A percentile compares a stretch with the other conserved stretches of the same genome.
phyloP scores from a whole-genome alignment of 2,797 vertebrate species.

The Danio choprae region DNA sequence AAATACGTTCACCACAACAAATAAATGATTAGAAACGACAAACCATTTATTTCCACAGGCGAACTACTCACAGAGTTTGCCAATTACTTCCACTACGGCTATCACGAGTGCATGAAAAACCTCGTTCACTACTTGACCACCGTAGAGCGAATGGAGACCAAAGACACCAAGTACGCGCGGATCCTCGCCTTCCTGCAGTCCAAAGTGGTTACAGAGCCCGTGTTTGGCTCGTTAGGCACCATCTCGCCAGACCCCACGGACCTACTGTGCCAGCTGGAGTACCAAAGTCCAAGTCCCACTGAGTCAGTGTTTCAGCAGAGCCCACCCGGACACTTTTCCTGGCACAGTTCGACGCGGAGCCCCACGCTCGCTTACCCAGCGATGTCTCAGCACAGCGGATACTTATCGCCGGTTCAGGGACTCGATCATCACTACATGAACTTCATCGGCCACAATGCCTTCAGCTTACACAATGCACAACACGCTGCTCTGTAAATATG shows the following conservation, averaged over 20 bases:
- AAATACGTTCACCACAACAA: background rate
- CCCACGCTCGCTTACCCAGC: slow-evolving; percentile 84
- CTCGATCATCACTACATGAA: slow-evolving; percentile 85
- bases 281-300: slow-evolving; percentile 79
- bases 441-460: slow-evolving; percentile 89
- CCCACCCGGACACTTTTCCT: slow-evolving; percentile 83
- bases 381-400: slow-evolving; percentile 84
- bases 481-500: slow-evolving; percentile 80
- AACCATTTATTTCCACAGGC: slow-evolving; percentile 66
- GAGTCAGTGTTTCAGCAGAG: slow-evolving; percentile 85
- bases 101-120: slow-evolving; percentile 99
- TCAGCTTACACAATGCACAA: slow-evolving; percentile 88
- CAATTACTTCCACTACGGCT: slow-evolving; percentile 98
- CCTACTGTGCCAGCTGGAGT: slow-evolving; percentile 86
- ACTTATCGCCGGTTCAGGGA: slow-evolving; percentile 88
- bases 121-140: slow-evolving; percentile 97
- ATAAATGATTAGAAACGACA: background rate
- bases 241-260: slow-evolving; percentile 84
- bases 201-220: slow-evolving; percentile 87
- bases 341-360: slow-evolving; percentile 85
- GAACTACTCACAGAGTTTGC: slow-evolving; percentile 95
- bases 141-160: slow-evolving; percentile 94
- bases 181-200: slow-evolving; percentile 98
- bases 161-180: slow-evolving; percentile 95
- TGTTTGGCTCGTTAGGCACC: slow-evolving; percentile 80